Base-by-base conservation (phyloP, 1,140 invertebrate species). In the Drosophila micromelanica region DNA sequence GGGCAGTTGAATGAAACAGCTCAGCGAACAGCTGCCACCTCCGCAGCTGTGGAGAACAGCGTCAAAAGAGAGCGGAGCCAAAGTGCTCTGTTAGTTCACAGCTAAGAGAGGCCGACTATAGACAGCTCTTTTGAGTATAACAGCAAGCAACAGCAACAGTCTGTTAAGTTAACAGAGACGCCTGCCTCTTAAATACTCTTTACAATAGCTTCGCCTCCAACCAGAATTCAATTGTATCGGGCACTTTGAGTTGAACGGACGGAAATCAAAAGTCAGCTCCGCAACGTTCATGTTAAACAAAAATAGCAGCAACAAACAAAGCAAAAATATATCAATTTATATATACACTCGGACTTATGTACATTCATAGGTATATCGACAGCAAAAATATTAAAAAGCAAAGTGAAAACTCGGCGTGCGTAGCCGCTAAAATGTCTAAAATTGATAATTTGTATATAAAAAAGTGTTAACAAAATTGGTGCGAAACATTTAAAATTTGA, bases 221-320 rank as follows among this genome's bases (percentile, higher is more conserved):
- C 57, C 15, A 70, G 52, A 75, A 78, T 65, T 75, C 67, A 78
- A 78, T 78, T 74, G 76, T 72, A 61, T 75, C 61, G 49, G 40
- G 49, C 75, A 61, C 68, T 75, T 61, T 76, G 76, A 37, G 69
- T 62, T 57, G 76, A 74, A 65, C 65, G 52, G 76, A 78, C 76
- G 65, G 9, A 45, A 72, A 52, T 51, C 30, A 65, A 59, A n/a
- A 49, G 45, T 9, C 40, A 67, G 42, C 70, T 68, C 49, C 54
- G 20, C 20, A 38, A 17, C 12, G 9, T 51, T 57, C 61, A 54
- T 72, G 45, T 59, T 67, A 13, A 54, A 61, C 55, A 68, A 62
- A 76, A 73, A 76, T 59, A 76, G 35, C 57, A 61, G 13, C 9
- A 62, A 55, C 17, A 56, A 56, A 56, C 38, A 54, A 52, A 61